Percentiles rank a stretch among this genome's conserved stretches.
Conservation (phyloP, 2,888 invertebrate species). For the Adelognathus sp. region DNA sequence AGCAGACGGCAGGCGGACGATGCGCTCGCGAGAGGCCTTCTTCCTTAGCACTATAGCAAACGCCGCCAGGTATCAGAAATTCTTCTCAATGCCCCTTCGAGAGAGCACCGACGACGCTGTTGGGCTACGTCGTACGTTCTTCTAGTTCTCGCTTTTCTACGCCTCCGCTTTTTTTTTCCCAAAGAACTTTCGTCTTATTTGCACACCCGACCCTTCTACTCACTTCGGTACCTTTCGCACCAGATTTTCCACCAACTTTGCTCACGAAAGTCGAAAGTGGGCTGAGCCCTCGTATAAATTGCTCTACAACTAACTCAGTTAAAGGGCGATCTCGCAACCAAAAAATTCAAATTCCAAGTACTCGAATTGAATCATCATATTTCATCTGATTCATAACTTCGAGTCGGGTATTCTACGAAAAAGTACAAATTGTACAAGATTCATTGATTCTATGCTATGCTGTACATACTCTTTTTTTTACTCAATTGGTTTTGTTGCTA, state of each 20-base stretch:
- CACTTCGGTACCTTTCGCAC: neutral
- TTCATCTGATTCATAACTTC: too few species aligned
- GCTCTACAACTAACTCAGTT: neutral
- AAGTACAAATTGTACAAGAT: too few species aligned
- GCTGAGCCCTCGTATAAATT: neutral
- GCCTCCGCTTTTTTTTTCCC: neutral
- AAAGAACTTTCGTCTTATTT: neutral
- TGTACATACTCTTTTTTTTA: too few species aligned
- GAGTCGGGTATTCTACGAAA: too few species aligned
- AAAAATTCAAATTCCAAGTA: too few species aligned
- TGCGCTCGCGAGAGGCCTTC: neutral
- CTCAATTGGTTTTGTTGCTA: too few species aligned
- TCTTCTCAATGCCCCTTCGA: slow-evolving; percentile 33
- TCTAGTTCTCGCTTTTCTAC: neutral
- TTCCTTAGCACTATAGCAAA: too few species aligned
- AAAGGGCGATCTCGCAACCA: neutral
- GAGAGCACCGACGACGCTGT: neutral
- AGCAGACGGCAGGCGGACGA: slow-evolving; percentile 33
- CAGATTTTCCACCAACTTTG: slow-evolving; percentile 16
- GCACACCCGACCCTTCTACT: neutral
- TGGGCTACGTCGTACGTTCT: neutral
- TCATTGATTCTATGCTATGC: too few species aligned
- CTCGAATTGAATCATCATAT: too few species aligned
- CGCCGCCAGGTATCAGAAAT: slow-evolving; percentile 53
- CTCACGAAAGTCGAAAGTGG: neutral